These are phyloP conservation scores for Picus viridis DNA, from an alignment of 2,797 vertebrate species.

Conservation along the genomic window DNA sequence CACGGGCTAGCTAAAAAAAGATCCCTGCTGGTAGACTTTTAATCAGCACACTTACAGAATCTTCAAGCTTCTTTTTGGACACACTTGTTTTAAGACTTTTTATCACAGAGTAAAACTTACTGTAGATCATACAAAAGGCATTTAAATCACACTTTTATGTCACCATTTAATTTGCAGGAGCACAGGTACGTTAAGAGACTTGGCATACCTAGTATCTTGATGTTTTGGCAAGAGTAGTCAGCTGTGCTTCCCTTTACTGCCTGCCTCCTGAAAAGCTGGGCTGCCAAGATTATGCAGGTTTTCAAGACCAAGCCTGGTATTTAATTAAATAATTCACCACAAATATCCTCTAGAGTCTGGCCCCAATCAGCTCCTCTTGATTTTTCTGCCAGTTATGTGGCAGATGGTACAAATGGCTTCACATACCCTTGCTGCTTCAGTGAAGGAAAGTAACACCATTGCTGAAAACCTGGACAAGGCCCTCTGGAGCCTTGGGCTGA, in stretches of 20 bases:
- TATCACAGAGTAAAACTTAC: background rate
- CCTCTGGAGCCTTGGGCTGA: fast-evolving
- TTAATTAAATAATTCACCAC: slow-evolving; percentile 4
- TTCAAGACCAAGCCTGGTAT: background rate
- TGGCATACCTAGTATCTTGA: background rate
- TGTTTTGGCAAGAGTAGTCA: background rate
- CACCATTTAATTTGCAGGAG: background rate
- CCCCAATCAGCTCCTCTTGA: background rate
- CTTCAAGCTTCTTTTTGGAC: background rate
- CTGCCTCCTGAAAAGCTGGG: background rate
- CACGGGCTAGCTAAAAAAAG: background rate
- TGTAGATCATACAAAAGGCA: background rate
- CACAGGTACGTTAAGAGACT: background rate
- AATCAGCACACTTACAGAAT: background rate
- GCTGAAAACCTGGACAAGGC: background rate
- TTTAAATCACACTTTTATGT: background rate
- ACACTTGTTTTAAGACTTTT: background rate
- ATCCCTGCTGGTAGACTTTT: background rate
- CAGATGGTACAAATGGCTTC: background rate
- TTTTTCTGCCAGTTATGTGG: background rate
- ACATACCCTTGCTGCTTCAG: background rate
- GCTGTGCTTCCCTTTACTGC: background rate
- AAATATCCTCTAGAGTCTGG: background rate
- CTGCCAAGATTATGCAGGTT: background rate
- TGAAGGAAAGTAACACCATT: background rate